These are phyloP conservation scores for Catharus minimus DNA, from an alignment of 2,113 vertebrate species.

Conservation along the genomic window DNA sequence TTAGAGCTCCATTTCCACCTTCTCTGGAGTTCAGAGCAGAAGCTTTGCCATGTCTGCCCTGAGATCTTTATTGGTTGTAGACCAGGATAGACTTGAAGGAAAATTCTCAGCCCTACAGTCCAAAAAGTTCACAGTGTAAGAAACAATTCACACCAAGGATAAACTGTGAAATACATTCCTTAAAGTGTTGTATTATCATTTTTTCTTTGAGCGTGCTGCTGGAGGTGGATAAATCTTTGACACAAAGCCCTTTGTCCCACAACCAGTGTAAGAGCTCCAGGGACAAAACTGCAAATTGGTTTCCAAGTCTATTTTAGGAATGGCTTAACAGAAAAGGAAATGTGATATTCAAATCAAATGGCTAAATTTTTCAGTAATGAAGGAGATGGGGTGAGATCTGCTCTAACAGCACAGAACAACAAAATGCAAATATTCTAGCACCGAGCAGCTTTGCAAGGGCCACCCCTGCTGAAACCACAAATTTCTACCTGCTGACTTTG, in stretches of 20 bases:
- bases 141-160: constrained; percentile 65
- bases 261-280: neutral
- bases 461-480: neutral
- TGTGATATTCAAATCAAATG: constrained; percentile 20
- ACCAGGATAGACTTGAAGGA: neutral
- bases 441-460: neutral
- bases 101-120: constrained; percentile 7
- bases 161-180: constrained; percentile 67
- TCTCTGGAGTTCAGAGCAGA: neutral
- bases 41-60: neutral
- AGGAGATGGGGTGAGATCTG: neutral
- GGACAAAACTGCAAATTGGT: constrained; percentile 44
- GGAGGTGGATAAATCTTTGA: neutral
- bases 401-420: neutral
- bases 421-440: neutral
- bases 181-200: constrained; percentile 59
- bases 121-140: constrained; percentile 46
- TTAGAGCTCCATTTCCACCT: constrained; percentile 39
- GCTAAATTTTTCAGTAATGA: neutral
- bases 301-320: constrained; percentile 29
- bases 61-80: neutral
- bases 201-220: neutral
- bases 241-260: constrained; percentile 9
- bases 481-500: neutral
- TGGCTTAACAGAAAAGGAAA: neutral